Base-by-base conservation (phyloP, 2,797 vertebrate genomes). In the Florisuga fusca region DNA sequence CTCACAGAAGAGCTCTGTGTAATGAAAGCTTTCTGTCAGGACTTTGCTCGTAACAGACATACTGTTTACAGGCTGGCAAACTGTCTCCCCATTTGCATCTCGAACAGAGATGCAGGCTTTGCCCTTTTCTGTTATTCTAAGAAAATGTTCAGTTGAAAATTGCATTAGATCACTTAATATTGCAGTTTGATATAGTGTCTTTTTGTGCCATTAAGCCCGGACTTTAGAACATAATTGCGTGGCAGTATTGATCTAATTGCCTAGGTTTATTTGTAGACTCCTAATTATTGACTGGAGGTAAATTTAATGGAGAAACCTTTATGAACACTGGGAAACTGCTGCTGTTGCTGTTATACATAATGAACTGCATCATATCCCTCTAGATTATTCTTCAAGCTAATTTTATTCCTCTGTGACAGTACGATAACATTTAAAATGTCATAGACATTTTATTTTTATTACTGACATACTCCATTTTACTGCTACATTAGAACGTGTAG, bases 271-370 rank as follows among this genome's bases (percentile, higher is more conserved):
- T 99, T 99, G 99, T 99, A 98, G 98, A 98, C 98, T 99, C 98
- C 99, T 99, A 99, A 99, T 99, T 99, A 99, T 99, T 99, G 99
- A 99, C 99, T 99, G 98, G 99, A 99, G 99, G 99, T 99, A 99
- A 99, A 98, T 99, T 99, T 99, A 99, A 99, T 99, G 98, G 98
- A 98, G 98, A 98, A 98, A 98, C 98, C 98, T 99, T 99, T 99
- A 99, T 99, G 99, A 99, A 99, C 98, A 98, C 98, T 98, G 98
- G 98, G 99, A 99, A 99, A 98, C 98, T 97, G 98, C 99, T 98
- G 98, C 98, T 98, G 97, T 98, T 98, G 98, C 98, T 98, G 98
- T 98, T 98, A 98, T 97, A 98, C 98, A 98, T 99, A 99, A 99
- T 99, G 99, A 99, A 99, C 98, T 97, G 97, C 97, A 97, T 98